A percentile compares a stretch with the other conserved stretches of the same genome.
Conservation (phyloP, 2,888 invertebrate genomes). For the Siphlonurus alternatus region DNA sequence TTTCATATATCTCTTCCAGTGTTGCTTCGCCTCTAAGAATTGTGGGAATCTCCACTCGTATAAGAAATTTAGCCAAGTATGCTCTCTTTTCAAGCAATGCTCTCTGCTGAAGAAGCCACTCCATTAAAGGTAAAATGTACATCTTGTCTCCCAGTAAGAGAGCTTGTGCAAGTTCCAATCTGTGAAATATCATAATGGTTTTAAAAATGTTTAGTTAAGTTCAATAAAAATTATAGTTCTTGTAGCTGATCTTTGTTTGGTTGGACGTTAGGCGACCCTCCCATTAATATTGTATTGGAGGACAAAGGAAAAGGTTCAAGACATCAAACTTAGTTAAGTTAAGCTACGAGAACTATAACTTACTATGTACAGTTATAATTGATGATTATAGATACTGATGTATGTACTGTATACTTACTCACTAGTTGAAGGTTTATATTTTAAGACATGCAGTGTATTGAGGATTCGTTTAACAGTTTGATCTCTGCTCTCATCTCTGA, state of each 20-base stretch:
- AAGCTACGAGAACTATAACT: neutral
- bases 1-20: neutral
- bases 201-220: too few relatives aligned
- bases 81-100: neutral
- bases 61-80: neutral
- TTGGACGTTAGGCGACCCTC: too few relatives aligned
- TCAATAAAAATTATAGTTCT: too few relatives aligned
- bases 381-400: too few relatives aligned
- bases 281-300: too few relatives aligned
- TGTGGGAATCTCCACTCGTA: neutral
- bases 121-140: neutral
- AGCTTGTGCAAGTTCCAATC: neutral
- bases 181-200: neutral
- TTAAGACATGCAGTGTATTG: neutral
- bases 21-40: neutral
- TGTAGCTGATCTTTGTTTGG: too few relatives aligned
- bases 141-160: neutral
- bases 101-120: neutral
- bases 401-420: neutral
- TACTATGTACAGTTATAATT: neutral
- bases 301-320: too few relatives aligned
- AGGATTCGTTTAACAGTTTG: neutral
- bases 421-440: neutral
- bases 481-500: neutral
- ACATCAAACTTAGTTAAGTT: too few relatives aligned